Conservation (phyloP, 2,113 vertebrate species). For the Empidonax alnorum region DNA sequence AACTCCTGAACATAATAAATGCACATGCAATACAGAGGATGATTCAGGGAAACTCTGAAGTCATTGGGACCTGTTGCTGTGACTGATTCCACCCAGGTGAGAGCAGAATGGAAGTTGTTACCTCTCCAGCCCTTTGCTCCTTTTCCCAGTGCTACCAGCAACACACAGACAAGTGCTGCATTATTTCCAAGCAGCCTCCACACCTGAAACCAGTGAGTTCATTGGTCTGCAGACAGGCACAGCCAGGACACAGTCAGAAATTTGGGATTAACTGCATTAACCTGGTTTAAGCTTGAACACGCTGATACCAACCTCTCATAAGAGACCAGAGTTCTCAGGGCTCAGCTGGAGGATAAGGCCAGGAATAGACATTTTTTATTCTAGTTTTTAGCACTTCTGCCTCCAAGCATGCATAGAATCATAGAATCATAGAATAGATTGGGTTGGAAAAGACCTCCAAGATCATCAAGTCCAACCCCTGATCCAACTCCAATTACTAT, state of each 20-base stretch:
- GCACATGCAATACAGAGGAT: neutral
- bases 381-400: neutral
- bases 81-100: neutral
- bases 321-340: neutral
- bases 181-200: neutral
- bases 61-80: neutral
- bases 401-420: neutral
- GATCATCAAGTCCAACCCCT: no score
- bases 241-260: neutral
- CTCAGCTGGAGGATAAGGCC: neutral
- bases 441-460: no score
- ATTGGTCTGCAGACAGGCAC: neutral
- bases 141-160: neutral
- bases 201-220: neutral
- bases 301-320: neutral
- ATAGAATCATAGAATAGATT: no score
- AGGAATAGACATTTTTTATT: neutral
- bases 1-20: neutral
- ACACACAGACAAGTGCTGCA: neutral
- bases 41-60: neutral
- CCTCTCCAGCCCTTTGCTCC: neutral
- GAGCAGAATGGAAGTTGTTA: neutral
- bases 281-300: neutral
- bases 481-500: no score
- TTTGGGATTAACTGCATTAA: neutral